Evolutionary conservation across 2,113 vertebrate species (phyloP).

Genomic region (Montifringilla adamsi): DNA sequence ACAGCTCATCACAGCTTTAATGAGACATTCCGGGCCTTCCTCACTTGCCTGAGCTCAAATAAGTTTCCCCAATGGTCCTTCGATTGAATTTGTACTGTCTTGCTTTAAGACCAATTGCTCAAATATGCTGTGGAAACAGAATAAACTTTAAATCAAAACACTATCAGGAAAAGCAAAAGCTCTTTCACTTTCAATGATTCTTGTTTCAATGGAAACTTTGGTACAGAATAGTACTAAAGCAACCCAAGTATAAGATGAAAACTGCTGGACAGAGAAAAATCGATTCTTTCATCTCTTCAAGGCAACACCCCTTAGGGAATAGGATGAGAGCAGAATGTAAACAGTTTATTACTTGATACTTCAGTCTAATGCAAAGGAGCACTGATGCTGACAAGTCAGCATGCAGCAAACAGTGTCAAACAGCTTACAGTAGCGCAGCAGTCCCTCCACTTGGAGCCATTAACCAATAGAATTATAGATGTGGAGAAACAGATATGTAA

Average conservation of each 20-base stretch:
- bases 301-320: neutral
- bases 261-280: neutral
- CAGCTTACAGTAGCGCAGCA: neutral
- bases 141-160: neutral
- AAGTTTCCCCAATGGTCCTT: neutral
- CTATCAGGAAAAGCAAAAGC: neutral
- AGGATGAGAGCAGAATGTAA: neutral
- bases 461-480: neutral
- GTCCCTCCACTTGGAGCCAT: constrained; percentile 16
- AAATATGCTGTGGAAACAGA: neutral
- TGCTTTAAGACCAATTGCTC: neutral
- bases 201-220: neutral
- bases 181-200: neutral
- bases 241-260: neutral
- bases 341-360: constrained; percentile 1
- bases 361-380: constrained; percentile 11
- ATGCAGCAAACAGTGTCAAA: neutral
- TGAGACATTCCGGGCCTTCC: neutral
- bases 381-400: neutral
- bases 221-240: neutral
- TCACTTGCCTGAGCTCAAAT: neutral
- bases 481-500: neutral
- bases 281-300: neutral
- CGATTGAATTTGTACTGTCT: neutral
- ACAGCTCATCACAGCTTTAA: neutral